Evolutionary conservation across 2,888 invertebrate species (phyloP), one percentile per base, ranked within the genome.

Genomic region (Erpobdella octoculata): DNA sequence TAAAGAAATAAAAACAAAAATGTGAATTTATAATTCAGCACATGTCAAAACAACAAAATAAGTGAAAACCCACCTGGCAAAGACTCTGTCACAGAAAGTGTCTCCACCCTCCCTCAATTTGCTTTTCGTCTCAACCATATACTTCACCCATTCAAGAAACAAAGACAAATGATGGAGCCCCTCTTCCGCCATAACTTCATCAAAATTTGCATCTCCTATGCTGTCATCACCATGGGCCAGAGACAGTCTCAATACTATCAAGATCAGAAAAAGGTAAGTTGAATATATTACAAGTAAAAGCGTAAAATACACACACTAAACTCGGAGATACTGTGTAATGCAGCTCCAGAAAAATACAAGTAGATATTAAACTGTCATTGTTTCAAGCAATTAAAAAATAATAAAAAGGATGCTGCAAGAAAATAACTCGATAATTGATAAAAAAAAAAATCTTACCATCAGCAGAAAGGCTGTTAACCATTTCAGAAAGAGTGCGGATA

Each of bases 91-190:
- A 80, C 91, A 90, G 84, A 92, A 93, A 37, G 89, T 89, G 78
- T 85, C 79, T 1, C 86, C 79, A 2, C 88, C 89, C 53, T 85
- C 86, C 71, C 89, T 84, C 70, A 90, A 85, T 0, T 84, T 84
- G 67, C 78, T 78, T 59, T 74, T 76, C 8, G 37, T 72, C 25
- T 77, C 78, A 0, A 81, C 41, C 76, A 80, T 81, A 71, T 95
- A 96, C 81, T 93, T 93, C 0, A 92, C 91, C 96, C 97, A 98
- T 83, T 97, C 96, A 77, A 97, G 90, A 78, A 94, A 92, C 0
- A 92, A 92, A 82, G 90, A 97, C 48, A 99, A 86, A 41, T 96
- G 87, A 69, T 98, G 86, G 78, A 99, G 91, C 1, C 93, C 87
- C 12, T 94, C 93, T 84, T 99, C 95, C 0, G 97, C 97, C 75